phyloP scores from a whole-genome alignment of 1,140 invertebrate genomes.

The Chionoecetes opilio region DNA sequence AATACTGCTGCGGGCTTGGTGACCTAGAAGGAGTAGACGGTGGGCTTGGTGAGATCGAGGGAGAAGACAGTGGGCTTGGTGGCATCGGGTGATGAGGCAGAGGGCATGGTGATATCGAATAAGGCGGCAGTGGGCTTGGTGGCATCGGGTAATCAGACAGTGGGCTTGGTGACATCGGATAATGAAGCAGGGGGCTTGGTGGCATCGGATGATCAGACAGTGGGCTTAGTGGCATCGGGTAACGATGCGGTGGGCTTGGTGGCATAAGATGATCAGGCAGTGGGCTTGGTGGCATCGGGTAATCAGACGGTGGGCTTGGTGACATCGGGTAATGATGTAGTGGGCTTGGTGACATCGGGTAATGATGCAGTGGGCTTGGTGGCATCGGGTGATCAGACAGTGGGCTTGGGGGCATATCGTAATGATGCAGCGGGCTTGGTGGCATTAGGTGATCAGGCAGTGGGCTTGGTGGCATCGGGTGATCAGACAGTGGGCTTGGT shows the following conservation, averaged over 20 bases:
- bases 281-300: neutral
- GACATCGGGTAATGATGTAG: neutral
- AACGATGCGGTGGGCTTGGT: neutral
- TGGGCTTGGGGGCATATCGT: neutral
- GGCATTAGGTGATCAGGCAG: no score
- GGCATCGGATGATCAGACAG: no score
- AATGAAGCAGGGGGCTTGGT: no score
- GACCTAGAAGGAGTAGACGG: neutral
- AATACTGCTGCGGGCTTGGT: no score
- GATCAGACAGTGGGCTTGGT: no score
- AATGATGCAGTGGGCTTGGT: no score
- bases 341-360: neutral
- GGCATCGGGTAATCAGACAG: neutral
- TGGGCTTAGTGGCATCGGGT: no score
- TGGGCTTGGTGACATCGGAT: no score
- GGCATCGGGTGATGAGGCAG: neutral
- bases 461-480: no score
- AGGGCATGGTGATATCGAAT: neutral
- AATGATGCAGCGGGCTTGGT: neutral
- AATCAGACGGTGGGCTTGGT: neutral
- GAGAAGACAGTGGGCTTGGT: neutral
- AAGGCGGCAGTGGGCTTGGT: neutral
- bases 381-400: neutral
- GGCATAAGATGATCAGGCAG: neutral
- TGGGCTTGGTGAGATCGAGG: neutral